Conservation (phyloP, 2,113 vertebrate genomes). For the Aphyosemion australe region DNA sequence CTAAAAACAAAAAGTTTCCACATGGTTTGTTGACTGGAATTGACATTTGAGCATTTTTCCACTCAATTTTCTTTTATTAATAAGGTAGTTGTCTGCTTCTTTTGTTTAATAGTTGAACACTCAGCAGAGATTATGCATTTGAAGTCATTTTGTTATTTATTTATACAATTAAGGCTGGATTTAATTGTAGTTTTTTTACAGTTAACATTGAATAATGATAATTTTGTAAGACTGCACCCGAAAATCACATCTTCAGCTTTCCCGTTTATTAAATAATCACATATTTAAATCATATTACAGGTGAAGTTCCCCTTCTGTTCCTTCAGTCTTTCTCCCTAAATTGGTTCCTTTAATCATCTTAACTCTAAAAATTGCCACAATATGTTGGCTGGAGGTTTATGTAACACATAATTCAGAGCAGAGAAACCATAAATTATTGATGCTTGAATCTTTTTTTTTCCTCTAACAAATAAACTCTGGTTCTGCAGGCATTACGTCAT, state of each 20-base stretch:
- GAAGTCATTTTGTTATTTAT: too few species aligned
- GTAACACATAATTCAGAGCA: slow-evolving; percentile 30
- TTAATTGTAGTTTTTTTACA: background rate
- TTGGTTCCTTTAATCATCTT: background rate
- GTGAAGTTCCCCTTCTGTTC: background rate
- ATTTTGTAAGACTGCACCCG: background rate
- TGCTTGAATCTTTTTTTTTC: slow-evolving; percentile 18
- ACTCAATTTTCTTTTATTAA: background rate
- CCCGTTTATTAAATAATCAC: too few species aligned
- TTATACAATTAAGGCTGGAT: too few species aligned
- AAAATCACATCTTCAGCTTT: background rate
- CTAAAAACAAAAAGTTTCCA: background rate
- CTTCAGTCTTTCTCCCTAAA: background rate
- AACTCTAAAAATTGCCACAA: background rate
- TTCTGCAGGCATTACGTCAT: slow-evolving; percentile 30
- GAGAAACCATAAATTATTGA: slow-evolving; percentile 41
- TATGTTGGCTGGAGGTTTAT: slow-evolving; percentile 1
- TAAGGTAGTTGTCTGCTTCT: background rate
- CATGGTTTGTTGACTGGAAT: slow-evolving; percentile 19
- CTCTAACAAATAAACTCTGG: slow-evolving; percentile 20
- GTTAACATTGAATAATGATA: background rate
- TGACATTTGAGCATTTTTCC: background rate
- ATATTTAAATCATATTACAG: background rate
- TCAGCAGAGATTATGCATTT: background rate
- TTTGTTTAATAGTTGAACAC: background rate